Conservation (phyloP, 2,797 vertebrate species). For the Anas georgica region DNA sequence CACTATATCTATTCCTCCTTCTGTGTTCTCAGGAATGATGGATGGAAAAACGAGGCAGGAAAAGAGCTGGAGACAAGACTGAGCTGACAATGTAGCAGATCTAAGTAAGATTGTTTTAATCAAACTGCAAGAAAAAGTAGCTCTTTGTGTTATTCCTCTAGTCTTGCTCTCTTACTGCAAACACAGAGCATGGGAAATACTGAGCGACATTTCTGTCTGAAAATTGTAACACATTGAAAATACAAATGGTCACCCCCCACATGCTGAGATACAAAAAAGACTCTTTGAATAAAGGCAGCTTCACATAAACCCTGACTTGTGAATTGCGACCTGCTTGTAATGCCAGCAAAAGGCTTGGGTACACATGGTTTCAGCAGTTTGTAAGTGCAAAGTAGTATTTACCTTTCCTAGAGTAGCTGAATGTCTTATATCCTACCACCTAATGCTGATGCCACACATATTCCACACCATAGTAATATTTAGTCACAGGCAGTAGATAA, state of each 20-base stretch:
- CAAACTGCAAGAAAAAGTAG: constrained; percentile 45
- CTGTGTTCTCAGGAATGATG: constrained; percentile 64
- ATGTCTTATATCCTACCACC: neutral
- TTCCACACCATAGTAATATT: neutral
- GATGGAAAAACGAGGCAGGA: constrained; percentile 62
- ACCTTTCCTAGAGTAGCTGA: neutral
- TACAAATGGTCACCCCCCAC: neutral
- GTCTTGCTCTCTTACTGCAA: constrained; percentile 14
- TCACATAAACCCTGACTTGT: neutral
- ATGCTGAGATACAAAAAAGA: neutral
- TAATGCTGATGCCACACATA: neutral
- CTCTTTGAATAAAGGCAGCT: neutral
- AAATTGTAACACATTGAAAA: constrained; percentile 7
- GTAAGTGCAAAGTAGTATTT: neutral
- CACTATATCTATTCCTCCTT: constrained; percentile 63
- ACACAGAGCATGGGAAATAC: constrained; percentile 1
- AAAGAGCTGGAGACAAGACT: constrained; percentile 45
- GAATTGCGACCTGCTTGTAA: neutral
- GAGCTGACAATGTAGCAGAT: constrained; percentile 58
- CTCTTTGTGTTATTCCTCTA: constrained; percentile 36
- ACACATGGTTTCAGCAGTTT: neutral
- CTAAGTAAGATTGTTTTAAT: constrained; percentile 49
- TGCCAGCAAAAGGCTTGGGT: neutral
- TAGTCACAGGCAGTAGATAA: neutral
- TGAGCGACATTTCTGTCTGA: neutral